Conservation (phyloP, 2,113 vertebrate species). For the Myiopsitta monachus region DNA sequence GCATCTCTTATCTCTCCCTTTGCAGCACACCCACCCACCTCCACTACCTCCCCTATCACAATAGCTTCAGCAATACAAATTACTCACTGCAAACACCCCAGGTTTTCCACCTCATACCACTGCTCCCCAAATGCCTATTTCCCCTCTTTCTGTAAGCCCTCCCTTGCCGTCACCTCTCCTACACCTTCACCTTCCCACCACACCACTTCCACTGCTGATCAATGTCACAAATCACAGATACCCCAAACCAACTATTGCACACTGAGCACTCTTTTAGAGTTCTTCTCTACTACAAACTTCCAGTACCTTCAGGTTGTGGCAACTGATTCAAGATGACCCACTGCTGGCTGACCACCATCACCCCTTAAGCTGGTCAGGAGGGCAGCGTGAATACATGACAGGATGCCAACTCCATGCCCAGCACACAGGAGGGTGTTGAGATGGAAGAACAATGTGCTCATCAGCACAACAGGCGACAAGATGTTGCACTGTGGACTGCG, state of each 20-base stretch:
- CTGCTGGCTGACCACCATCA: background rate
- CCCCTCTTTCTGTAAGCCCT: background rate
- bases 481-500: background rate
- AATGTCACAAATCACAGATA: background rate
- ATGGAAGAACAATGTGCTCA: rapidly evolving
- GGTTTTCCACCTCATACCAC: background rate
- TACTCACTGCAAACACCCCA: background rate
- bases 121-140: background rate
- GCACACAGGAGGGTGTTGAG: background rate
- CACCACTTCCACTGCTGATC: background rate
- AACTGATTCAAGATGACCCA: background rate
- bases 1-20: background rate
- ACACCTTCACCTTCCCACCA: background rate
- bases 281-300: background rate
- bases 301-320: background rate
- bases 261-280: background rate
- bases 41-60: background rate
- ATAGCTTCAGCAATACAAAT: background rate
- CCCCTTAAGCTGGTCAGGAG: background rate
- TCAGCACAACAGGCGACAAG: background rate
- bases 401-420: background rate
- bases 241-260: background rate
- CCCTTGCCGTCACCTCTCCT: rapidly evolving
- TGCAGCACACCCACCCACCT: background rate
- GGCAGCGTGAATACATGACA: background rate